Evolutionary conservation across 2,113 vertebrate genomes (phyloP).

Genomic region (Madoqua kirkii): DNA sequence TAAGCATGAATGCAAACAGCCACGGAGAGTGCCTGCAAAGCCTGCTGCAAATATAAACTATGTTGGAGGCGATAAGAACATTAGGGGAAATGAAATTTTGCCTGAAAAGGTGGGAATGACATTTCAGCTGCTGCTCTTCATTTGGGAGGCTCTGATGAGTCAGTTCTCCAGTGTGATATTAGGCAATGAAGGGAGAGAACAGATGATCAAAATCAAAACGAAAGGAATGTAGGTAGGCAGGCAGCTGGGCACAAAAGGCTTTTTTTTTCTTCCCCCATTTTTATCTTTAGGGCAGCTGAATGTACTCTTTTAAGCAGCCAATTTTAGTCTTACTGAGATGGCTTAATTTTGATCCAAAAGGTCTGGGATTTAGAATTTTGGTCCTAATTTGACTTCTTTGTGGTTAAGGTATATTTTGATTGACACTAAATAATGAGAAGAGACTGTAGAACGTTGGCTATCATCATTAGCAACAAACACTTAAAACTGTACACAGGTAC

Average conservation of each 20-base stretch:
- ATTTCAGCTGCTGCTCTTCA: constrained; percentile 2
- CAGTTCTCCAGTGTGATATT: not conserved
- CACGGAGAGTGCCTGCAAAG: not conserved
- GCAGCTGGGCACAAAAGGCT: constrained; percentile 11
- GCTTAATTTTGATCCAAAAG: constrained; percentile 9
- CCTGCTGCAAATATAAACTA: not conserved
- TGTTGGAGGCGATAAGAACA: not conserved
- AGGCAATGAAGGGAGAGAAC: not conserved
- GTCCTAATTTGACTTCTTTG: not conserved
- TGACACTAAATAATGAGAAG: not conserved
- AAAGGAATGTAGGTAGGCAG: not conserved
- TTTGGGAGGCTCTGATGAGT: constrained; percentile 25
- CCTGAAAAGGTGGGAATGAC: constrained; percentile 7
- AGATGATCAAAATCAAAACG: not conserved
- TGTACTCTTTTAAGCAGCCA: not conserved
- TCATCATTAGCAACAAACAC: not conserved
- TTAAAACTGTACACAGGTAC: not conserved
- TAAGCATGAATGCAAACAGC: not conserved
- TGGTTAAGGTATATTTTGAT: not conserved
- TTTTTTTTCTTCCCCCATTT: not conserved
- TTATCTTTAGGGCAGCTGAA: constrained; percentile 1
- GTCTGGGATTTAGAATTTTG: constrained; percentile 27
- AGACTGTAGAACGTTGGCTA: not conserved
- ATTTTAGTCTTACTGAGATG: constrained; percentile 4
- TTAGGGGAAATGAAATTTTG: not conserved